Conservation (phyloP, 2,888 invertebrate species). For the Atherix ibis region DNA sequence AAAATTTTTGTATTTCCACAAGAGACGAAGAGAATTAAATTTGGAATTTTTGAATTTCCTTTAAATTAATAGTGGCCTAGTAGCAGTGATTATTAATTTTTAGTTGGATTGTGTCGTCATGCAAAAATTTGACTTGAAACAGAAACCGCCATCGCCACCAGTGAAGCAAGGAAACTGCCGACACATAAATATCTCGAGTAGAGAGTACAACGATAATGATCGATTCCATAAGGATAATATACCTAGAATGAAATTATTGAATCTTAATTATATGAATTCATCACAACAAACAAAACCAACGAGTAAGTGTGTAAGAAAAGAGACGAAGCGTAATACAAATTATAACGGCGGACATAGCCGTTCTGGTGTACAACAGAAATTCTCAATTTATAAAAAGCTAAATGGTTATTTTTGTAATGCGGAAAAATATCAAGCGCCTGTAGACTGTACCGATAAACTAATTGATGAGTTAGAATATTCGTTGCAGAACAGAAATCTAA, state of each 20-base stretch:
- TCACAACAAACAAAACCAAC: constrained; percentile 12
- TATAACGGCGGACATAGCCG: not conserved
- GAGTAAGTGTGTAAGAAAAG: too few relatives aligned
- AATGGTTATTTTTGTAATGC: too few relatives aligned
- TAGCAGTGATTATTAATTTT: not conserved
- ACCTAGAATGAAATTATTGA: constrained; percentile 30
- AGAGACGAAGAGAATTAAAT: too few relatives aligned
- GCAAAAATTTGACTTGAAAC: constrained; percentile 7
- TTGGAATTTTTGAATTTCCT: too few relatives aligned
- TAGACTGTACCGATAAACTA: not conserved
- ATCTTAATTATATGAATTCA: constrained; percentile 30
- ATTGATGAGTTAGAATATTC: not conserved
- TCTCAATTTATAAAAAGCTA: constrained; percentile 12
- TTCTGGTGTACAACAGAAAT: constrained; percentile 5
- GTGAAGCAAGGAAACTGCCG: constrained; percentile 7
- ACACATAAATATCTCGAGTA: constrained; percentile 1
- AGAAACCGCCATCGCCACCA: too few relatives aligned
- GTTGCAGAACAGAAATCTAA: not conserved
- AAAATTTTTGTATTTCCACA: too few relatives aligned
- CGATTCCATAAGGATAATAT: constrained; percentile 25
- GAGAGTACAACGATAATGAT: too few relatives aligned
- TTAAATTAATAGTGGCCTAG: too few relatives aligned
- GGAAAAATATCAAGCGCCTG: too few relatives aligned
- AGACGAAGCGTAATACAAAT: constrained; percentile 3
- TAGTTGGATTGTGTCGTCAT: constrained; percentile 1